Percentiles rank a stretch among this genome's conserved stretches.
Evolutionary conservation across 2,888 invertebrate species (phyloP).

Genomic region (Euzophera pinguis): DNA sequence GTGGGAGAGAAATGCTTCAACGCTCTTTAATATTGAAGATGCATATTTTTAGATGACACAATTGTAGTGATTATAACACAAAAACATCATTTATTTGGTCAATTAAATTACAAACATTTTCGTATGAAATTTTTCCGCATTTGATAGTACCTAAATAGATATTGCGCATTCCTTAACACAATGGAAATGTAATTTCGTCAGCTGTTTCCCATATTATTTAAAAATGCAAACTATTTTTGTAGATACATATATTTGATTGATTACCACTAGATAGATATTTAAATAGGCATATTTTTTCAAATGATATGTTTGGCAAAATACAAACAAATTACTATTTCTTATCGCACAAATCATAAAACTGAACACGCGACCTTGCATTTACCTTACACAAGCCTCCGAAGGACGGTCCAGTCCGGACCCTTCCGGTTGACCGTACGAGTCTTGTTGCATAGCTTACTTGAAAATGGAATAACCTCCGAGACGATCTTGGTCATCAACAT

Average conservation of each 20-base stretch:
- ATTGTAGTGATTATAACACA: slow-evolving; percentile 57
- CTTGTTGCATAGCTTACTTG: slow-evolving; percentile 39
- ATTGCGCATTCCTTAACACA: slow-evolving; percentile 31
- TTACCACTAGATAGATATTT: slow-evolving; percentile 74
- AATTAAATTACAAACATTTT: slow-evolving; percentile 48
- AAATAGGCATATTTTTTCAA: slow-evolving; percentile 68
- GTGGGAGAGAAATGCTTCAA: slow-evolving; percentile 50
- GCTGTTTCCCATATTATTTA: slow-evolving; percentile 55
- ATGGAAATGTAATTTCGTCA: slow-evolving; percentile 38
- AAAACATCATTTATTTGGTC: slow-evolving; percentile 44
- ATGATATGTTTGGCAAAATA: slow-evolving; percentile 65
- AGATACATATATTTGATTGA: slow-evolving; percentile 73
- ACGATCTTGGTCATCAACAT: slow-evolving; percentile 17
- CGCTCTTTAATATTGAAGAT: slow-evolving; percentile 59
- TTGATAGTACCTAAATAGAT: slow-evolving; percentile 19
- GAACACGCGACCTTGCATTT: slow-evolving; percentile 31
- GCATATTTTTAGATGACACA: slow-evolving; percentile 73
- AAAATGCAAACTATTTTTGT: slow-evolving; percentile 77
- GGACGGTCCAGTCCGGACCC: not conserved
- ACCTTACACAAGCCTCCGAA: slow-evolving; percentile 3
- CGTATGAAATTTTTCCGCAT: slow-evolving; percentile 45
- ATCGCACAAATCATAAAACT: slow-evolving; percentile 52
- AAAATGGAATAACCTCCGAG: slow-evolving; percentile 40
- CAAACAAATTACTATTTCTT: slow-evolving; percentile 49
- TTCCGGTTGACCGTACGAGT: slow-evolving; percentile 22